Percentiles rank a stretch among this genome's conserved stretches.
Conservation (phyloP, 2,797 vertebrate genomes). For the Dipus sagitta region DNA sequence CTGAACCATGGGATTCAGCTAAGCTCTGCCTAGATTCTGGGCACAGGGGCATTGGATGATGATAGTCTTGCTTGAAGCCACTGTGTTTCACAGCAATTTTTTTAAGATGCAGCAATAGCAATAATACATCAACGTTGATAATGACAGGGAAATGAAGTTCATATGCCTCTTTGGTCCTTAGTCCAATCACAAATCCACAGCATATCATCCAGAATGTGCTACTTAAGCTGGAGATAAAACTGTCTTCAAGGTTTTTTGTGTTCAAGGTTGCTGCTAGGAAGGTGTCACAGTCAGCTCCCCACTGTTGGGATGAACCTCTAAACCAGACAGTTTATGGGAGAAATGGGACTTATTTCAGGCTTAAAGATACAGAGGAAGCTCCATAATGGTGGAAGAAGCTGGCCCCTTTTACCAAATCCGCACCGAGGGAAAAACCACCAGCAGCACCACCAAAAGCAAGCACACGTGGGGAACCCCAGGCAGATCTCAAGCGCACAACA, state of each 20-base stretch:
- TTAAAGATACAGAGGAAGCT: no score
- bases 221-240: background rate
- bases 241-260: background rate
- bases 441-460: no score
- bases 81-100: background rate
- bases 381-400: no score
- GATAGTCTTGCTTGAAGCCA: background rate
- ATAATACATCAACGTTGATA: background rate
- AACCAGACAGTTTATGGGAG: no score
- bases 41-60: background rate
- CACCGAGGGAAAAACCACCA: no score
- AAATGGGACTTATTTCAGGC: no score
- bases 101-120: background rate
- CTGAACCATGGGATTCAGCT: background rate
- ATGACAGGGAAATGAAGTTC: background rate
- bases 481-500: no score
- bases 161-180: background rate
- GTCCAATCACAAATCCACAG: background rate
- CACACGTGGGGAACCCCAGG: no score
- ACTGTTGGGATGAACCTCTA: no score
- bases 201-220: background rate
- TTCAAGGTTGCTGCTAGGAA: conserved; percentile 9
- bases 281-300: no score
- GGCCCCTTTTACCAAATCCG: no score
- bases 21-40: background rate